Conservation (phyloP, 2,113 vertebrate species). For the Pteropus alecto region DNA sequence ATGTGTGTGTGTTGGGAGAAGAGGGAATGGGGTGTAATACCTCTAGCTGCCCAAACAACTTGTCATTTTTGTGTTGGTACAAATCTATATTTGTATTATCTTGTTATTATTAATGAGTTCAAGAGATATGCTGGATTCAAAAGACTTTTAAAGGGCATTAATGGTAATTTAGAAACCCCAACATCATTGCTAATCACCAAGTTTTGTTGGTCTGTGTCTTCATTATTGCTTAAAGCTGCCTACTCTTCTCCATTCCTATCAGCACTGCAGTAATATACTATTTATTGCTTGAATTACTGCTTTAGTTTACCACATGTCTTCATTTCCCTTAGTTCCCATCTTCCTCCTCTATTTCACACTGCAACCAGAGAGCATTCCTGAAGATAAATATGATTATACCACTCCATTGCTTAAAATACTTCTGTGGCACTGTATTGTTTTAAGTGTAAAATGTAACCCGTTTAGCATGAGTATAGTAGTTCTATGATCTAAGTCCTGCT, state of each 20-base stretch:
- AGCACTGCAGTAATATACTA: not conserved
- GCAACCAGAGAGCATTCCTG: not conserved
- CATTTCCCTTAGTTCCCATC: not conserved
- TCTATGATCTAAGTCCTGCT: not conserved
- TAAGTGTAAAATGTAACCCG: not conserved
- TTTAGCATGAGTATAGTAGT: not conserved
- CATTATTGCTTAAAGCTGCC: not conserved
- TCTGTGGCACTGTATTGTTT: not conserved
- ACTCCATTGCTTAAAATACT: not conserved
- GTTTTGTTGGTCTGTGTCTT: not conserved
- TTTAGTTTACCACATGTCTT: not conserved
- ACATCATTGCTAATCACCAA: not conserved
- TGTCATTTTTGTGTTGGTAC: not conserved
- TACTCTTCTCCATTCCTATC: not conserved
- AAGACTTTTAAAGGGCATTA: slow-evolving; percentile 15
- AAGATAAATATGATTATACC: not conserved
- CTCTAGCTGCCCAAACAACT: not conserved
- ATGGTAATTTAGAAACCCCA: not conserved
- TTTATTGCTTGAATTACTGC: not conserved
- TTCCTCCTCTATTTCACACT: not conserved
- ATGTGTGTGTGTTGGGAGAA: not conserved
- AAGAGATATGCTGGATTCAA: not conserved
- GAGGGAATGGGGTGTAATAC: not conserved
- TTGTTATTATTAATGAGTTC: not conserved
- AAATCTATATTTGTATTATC: not conserved